Evolutionary conservation across 2,113 vertebrate species (phyloP).

Genomic region (Naja naja): DNA sequence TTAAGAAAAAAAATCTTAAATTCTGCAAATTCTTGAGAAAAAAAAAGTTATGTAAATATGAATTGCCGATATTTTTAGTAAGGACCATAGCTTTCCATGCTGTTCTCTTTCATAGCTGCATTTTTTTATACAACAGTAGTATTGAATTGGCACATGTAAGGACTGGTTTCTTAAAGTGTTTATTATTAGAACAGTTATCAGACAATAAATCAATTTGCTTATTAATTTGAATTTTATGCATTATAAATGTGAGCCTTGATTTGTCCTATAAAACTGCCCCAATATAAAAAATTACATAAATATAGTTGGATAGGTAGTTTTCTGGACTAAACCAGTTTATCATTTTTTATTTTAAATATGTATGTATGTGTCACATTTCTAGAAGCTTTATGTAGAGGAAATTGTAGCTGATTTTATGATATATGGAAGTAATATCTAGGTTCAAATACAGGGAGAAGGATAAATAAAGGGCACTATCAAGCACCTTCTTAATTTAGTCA

Average conservation of each 20-base stretch:
- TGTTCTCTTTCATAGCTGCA: not conserved
- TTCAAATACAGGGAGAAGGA: not conserved
- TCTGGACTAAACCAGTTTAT: not conserved
- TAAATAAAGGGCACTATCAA: not conserved
- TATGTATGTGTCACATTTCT: not conserved
- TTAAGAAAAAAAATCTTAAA: not conserved
- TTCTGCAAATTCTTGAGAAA: not conserved
- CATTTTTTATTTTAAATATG: not conserved
- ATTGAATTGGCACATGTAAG: not conserved
- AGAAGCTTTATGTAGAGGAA: not conserved
- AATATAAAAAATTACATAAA: not conserved
- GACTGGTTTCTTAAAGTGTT: not conserved
- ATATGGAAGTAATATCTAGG: not conserved
- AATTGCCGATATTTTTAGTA: not conserved
- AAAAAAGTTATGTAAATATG: not conserved
- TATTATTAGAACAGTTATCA: not conserved
- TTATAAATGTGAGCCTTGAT: not conserved
- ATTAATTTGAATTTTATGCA: not conserved
- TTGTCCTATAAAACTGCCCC: not conserved
- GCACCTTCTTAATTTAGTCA: slow-evolving; percentile 36
- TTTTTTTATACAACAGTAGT: not conserved
- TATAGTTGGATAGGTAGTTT: not conserved
- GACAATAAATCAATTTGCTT: not conserved
- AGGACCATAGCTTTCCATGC: not conserved
- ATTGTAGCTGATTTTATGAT: not conserved